Evolutionary conservation across 2,888 invertebrate species (phyloP), one percentile per base, ranked within the genome.

Genomic region (Oligia fasciuncula): DNA sequence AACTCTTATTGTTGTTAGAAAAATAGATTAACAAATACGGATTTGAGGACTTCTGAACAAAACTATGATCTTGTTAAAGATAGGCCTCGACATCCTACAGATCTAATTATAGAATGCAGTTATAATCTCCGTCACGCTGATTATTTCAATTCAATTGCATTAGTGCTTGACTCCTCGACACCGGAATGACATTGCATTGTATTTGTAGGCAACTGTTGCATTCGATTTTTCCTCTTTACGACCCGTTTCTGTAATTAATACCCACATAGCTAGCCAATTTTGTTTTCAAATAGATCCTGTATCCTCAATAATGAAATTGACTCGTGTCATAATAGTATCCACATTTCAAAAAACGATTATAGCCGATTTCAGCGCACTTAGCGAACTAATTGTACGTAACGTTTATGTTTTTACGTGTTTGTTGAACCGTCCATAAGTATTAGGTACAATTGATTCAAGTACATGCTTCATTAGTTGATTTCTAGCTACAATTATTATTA

Each of bases 1-100:
- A 94, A 95, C 91, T 80, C 80, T 67, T 93, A 94, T 94, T 94
- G 92, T 91, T 88, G 88, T 89, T 89, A 85, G 57, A 81, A 85
- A 87, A 83, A 79, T 79, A 72, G 43, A 62, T 71, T 51, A 57
- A 73, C 40, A 66, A 62, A 35, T 35, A 51, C n/a, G 49, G n/a
- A 29, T 70, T 70, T 29, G 43, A 71, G 65, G 74, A 70, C 62
- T 75, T 65, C 72, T 69, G 60, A 60, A 60, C 23, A 49, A 65
- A 71, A 69, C 62, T 49, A n/a, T n/a, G 73, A 76, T 76, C 43
- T 71, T 35, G 13, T 76, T 67, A 49, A 62, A 63, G 78, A 73
- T 79, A 73, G 40, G 11, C 19, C 57, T 76, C 6, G 35, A 57
- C n/a, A 71, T 71, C 73, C 60, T 67, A 51, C n/a, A 62, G 57